Evolutionary conservation across 1,140 invertebrate species (phyloP), one percentile per base, ranked within the genome.

Genomic region (Heliconius hermathena): DNA sequence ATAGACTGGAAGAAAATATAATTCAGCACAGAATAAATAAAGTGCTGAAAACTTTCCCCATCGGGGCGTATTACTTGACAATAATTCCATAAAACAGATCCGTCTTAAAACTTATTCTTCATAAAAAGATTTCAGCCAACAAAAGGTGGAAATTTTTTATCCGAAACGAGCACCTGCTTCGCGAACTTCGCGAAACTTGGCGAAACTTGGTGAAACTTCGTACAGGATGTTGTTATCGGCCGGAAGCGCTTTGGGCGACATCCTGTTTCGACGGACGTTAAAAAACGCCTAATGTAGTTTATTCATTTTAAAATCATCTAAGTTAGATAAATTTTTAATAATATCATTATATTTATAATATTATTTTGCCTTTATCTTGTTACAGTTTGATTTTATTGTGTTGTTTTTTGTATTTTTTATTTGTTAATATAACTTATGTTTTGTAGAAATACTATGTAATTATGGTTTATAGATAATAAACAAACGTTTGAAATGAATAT

Each of bases 231-330:
- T 93, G 92, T 93, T 93, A 93, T 92, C 92, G 90, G 91, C 89
- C 92, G 92, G 91, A 93, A 92, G 89, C 92, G 92, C 92, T 93
- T 92, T 91, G 87, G 92, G 92, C 91, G 86, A 88, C 91, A 91
- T 93, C 91, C 91, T 90, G 91, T 93, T 92, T 89, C 91, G 92
- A 91, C 88, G 90, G 89, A 92, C 87, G 87, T 80, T 82, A 83
- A 93, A 52, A 90, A 92, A 86, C 82, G 78, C 81, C 83, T 87
- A 84, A 83, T 84, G 83, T 83, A 86, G 82, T 86, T 84, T 86
- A 73, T 54, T 76, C 46, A 57, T 76, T 76, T 76, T 57, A 76
- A 76, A 76, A 49, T 75, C 8, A 41, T 66, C 13, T 54, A 74
- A 74, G 54, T 75, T 76, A 60, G 16, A 26, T 66, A 71, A 38